Base-by-base conservation (phyloP, 2,888 invertebrate genomes). In the Harmothoe impar region DNA sequence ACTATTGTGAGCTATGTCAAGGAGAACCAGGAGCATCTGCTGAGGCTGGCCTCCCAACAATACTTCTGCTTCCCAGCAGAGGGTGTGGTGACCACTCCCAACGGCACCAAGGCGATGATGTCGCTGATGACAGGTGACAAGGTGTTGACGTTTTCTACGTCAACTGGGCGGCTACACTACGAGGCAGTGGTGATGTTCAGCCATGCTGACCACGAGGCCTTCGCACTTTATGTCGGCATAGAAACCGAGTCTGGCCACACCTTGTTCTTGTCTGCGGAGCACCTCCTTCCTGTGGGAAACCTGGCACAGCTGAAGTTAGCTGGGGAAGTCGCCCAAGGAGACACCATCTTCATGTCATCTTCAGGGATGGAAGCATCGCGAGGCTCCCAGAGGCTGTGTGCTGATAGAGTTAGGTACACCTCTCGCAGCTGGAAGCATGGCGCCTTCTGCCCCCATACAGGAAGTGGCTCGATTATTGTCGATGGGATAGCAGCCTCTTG, bases 1-100 rank as follows among this genome's bases (percentile, higher is more conserved):
- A 72, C 72, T 3, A 72, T 72, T 25, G 72, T 72, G 29, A 29
- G 5, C 29, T 72, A 72, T n/a, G 56, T 54, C n/a, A 56, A 89
- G 90, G 43, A 35, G 89, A 90, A 81, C 90, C 90, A 51, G 91
- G 89, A 52, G 93, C 92, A 88, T 91, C 92, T 12, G 93, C 91
- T 72, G 91, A 92, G 29, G 78, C 51, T 54, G 91, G 91, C 43
- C 91, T 91, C 5, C 89, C 92, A n/a, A 92, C 93, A 23, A 90
- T 90, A 43, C 33, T 91, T 51, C 68, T 72, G 72, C 25, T 72
- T 29, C 72, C 72, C 72, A 15, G 72, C 29, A 29, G 29, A 72
- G n/a, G 29, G 5, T 25, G 17, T 72, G 1, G 72, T 72, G 29
- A 72, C 29, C 29, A 72, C 72, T 15, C 72, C 29, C 25, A 25